Evolutionary conservation across 2,888 invertebrate genomes (phyloP).

Genomic region (Zaprionus lineosus): DNA sequence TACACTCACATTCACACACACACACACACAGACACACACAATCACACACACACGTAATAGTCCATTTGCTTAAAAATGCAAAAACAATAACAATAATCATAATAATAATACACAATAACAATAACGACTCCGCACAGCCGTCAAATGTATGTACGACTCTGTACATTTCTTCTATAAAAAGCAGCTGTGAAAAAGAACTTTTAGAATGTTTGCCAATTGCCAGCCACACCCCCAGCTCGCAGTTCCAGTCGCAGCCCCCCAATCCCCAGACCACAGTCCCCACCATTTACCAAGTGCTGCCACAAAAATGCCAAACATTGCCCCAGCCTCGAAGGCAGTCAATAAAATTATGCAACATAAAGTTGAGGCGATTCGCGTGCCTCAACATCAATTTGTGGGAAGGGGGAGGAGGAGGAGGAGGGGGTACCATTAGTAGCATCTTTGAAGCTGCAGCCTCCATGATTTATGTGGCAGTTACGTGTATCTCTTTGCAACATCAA

Average conservation of each 20-base stretch:
- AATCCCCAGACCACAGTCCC: no score
- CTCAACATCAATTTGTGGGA: constrained; percentile 41
- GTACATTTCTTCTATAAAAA: constrained; percentile 25
- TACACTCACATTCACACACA: constrained; percentile 1
- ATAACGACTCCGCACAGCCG: constrained; percentile 58
- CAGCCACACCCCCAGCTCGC: neutral
- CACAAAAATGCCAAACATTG: neutral
- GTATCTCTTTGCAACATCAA: no score
- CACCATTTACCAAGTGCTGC: neutral
- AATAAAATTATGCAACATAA: constrained; percentile 53
- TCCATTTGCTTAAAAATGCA: constrained; percentile 73
- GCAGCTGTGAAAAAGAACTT: constrained; percentile 56
- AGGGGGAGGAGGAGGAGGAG: no score
- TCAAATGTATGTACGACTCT: constrained; percentile 25
- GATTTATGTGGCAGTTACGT: constrained; percentile 43
- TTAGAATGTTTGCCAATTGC: constrained; percentile 52
- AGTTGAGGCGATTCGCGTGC: constrained; percentile 41
- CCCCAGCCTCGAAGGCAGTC: constrained; percentile 20
- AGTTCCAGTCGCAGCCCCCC: neutral
- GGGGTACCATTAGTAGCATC: constrained; percentile 46
- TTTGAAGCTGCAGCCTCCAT: constrained; percentile 38
- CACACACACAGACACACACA: constrained; percentile 2
- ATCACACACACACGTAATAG: constrained; percentile 4
- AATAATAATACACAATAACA: constrained; percentile 67
- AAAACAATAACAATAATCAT: constrained; percentile 74